phyloP scores from a whole-genome alignment of 1,140 invertebrate species.

The Lanistes nyassanus region DNA sequence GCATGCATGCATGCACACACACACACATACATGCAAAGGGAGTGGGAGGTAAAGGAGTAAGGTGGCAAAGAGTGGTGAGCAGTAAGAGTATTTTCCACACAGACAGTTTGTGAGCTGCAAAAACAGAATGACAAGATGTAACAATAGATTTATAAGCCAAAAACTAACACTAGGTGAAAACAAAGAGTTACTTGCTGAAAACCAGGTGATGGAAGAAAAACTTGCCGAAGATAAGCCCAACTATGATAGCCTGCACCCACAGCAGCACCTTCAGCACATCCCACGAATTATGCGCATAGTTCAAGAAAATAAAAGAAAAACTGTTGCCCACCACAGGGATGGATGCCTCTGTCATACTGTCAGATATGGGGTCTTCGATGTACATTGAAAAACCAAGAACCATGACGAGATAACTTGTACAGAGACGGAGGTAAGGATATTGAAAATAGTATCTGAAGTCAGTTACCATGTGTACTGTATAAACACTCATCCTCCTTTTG shows the following conservation, averaged over 20 bases:
- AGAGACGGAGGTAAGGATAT: slow-evolving; percentile 71
- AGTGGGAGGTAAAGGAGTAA: background rate
- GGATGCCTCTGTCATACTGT: slow-evolving; percentile 70
- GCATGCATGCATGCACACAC: background rate
- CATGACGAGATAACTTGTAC: slow-evolving; percentile 71
- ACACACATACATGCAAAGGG: background rate
- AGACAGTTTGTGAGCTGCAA: background rate
- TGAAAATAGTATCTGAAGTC: slow-evolving; percentile 72
- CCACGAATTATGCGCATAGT: slow-evolving; percentile 71
- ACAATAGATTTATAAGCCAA: background rate
- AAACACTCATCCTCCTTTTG: too few species aligned
- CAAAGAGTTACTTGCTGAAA: slow-evolving; percentile 59
- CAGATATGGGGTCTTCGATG: slow-evolving; percentile 73
- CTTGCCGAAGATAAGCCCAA: slow-evolving; percentile 70
- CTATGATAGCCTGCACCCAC: slow-evolving; percentile 69
- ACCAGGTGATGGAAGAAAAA: slow-evolving; percentile 65
- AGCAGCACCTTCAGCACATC: slow-evolving; percentile 69
- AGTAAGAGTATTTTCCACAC: background rate
- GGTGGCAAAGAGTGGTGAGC: slow-evolving; percentile 1
- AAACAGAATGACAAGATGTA: background rate
- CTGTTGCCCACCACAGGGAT: slow-evolving; percentile 72
- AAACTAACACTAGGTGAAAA: background rate
- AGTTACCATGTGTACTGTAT: slow-evolving; percentile 67
- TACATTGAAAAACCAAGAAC: slow-evolving; percentile 73
- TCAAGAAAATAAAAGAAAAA: slow-evolving; percentile 71